Conservation (phyloP, 2,888 invertebrate species). For the Rambutsinella grinnellia region DNA sequence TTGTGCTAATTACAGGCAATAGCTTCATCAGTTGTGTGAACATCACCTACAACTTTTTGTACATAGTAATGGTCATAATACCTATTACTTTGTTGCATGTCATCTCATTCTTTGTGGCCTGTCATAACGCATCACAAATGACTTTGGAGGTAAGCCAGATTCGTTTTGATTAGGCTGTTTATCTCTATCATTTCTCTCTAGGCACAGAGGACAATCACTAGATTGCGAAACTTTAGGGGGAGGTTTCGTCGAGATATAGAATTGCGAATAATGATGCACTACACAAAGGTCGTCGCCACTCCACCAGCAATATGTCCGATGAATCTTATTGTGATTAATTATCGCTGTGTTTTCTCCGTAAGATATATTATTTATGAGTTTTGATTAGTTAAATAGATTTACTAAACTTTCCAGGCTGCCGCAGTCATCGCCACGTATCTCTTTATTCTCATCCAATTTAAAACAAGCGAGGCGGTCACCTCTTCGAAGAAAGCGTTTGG, state of each 20-base stretch:
- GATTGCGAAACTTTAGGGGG: not conserved
- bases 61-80: slow-evolving; percentile 4
- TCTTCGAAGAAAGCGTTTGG: too few relatives aligned
- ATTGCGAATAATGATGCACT: slow-evolving; percentile 23
- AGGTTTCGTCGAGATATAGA: not conserved
- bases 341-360: slow-evolving; percentile 33
- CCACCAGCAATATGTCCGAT: slow-evolving; percentile 30
- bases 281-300: slow-evolving; percentile 18
- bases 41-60: slow-evolving; percentile 7
- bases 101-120: slow-evolving; percentile 3
- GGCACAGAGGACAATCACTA: slow-evolving; percentile 29
- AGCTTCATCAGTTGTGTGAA: slow-evolving; percentile 26
- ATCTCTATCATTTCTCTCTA: not conserved
- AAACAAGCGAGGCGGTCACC: slow-evolving; percentile 27
- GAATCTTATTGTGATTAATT: slow-evolving; percentile 34
- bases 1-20: slow-evolving; percentile 21
- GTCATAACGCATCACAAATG: slow-evolving; percentile 23
- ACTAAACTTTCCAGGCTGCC: slow-evolving; percentile 5
- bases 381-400: not conserved
- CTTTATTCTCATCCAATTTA: slow-evolving; percentile 35
- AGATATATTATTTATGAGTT: not conserved
- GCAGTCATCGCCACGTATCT: slow-evolving; percentile 37
- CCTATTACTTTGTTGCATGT: slow-evolving; percentile 19
- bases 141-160: slow-evolving; percentile 23
- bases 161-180: not conserved